Evolutionary conservation across 1,140 invertebrate genomes (phyloP), one percentile per base, ranked within the genome.

Genomic region (Charaxes varanes): DNA sequence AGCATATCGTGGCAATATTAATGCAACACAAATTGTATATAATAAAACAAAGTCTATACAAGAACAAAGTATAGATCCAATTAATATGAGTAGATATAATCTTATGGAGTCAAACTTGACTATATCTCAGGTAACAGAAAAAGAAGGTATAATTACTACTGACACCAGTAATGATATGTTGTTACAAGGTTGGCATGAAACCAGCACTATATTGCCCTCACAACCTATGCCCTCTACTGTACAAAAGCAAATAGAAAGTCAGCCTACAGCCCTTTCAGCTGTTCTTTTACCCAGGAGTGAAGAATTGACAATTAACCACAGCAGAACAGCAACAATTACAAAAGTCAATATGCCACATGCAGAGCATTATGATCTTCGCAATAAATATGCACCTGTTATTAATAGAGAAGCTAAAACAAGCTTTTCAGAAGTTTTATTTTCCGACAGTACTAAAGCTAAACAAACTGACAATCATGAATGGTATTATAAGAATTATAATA

Each of bases 401-500:
- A 81, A 85, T 36, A 68, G 76, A 52, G 82, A 83, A 51, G 70
- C 54, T 18, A 82, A 85, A 61, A 84, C 74, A 26, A 66, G 78
- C 40, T 84, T 84, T 68, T 59, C 56, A 17, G 64, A 71, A n/a
- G 40, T 55, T 23, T 46, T 43, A 15, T 63, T 49, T 41, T 28
- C 40, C 30, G 65, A 46, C 7, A 72, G 49, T 35, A 68, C 61
- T 11, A 78, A 63, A 45, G 55, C 38, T 7, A 72, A 48, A 42
- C 35, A 72, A n/a, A 70, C 87, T 12, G 84, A 86, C 57, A 84
- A 88, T 12, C 86, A 88, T 46, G 90, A 89, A 49, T 93, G 92
- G 92, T 93, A 93, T 64, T 93, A 90, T 65, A 88, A 88, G 35
- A 92, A 92, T 74, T 93, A 93, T 57, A 92, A 93, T 63, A 89